Evolutionary conservation across 92 coral and sea anemone genomes (phyloP).

Genomic region (Zoanthus gigantus): DNA sequence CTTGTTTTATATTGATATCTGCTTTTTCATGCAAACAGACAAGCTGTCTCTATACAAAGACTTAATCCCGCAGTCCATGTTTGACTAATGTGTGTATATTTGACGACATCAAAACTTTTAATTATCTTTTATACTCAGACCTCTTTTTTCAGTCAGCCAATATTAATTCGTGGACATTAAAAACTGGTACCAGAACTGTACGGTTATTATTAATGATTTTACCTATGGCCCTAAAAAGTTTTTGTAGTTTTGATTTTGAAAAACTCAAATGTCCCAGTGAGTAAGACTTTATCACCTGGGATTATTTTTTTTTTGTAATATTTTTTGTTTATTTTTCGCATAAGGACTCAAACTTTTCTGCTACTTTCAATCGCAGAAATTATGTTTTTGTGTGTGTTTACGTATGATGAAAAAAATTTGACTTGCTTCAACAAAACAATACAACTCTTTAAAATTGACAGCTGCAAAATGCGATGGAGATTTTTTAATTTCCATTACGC

Average conservation of each 20-base stretch:
- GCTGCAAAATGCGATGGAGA: neutral
- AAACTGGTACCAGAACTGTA: slow-evolving; percentile 39
- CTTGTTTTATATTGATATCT: no score
- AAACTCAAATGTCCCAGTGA: neutral
- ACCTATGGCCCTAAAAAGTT: no score
- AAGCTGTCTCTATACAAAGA: no score
- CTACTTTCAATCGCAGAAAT: slow-evolving; percentile 1
- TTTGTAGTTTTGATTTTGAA: neutral
- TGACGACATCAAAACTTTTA: neutral
- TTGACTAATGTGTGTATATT: neutral
- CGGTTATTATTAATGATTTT: neutral
- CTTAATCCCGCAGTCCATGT: neutral
- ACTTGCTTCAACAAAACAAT: slow-evolving; percentile 25
- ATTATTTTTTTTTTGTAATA: neutral
- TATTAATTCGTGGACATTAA: neutral
- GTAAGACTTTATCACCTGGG: no score
- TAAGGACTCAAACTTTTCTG: neutral
- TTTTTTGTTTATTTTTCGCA: slow-evolving; percentile 3
- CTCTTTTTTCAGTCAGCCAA: neutral
- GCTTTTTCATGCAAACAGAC: no score
- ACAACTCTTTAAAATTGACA: slow-evolving; percentile 6
- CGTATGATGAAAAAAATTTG: neutral
- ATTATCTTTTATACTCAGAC: neutral
- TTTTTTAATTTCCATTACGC: neutral
- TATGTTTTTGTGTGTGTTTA: slow-evolving; percentile 9